Evolutionary conservation across 2,113 vertebrate genomes (phyloP).

Genomic region (Leptosomus discolor): DNA sequence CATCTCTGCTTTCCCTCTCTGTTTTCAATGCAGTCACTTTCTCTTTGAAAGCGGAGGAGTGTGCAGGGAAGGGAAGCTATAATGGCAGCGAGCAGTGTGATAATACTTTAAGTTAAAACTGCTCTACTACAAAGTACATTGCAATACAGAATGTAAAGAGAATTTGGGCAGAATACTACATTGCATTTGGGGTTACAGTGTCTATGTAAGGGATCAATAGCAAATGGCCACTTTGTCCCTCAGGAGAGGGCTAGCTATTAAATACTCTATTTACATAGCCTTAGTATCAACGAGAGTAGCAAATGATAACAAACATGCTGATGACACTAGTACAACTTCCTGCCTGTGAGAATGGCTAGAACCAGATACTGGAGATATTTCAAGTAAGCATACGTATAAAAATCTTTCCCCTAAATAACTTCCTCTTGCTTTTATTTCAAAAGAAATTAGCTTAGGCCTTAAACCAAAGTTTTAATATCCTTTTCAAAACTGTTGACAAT

Average conservation of each 20-base stretch:
- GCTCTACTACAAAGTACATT: neutral
- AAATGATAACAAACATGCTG: neutral
- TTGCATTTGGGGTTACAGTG: neutral
- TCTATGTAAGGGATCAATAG: neutral
- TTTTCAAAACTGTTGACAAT: neutral
- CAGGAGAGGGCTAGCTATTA: neutral
- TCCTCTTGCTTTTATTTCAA: neutral
- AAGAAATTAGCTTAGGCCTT: neutral
- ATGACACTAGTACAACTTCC: neutral
- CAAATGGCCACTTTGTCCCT: neutral
- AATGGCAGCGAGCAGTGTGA: neutral
- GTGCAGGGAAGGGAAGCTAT: neutral
- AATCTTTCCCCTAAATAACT: neutral
- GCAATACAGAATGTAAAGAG: neutral
- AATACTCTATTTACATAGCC: neutral
- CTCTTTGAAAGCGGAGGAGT: neutral
- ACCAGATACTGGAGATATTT: neutral
- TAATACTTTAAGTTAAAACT: neutral
- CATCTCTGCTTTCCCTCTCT: neutral
- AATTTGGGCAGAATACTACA: neutral
- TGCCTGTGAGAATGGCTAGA: neutral
- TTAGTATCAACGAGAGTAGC: neutral
- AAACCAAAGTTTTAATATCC: neutral
- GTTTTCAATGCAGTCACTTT: neutral
- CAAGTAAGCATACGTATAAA: neutral